Evolutionary conservation across 1,140 invertebrate species (phyloP).

Genomic region (Drosophila simulans): DNA sequence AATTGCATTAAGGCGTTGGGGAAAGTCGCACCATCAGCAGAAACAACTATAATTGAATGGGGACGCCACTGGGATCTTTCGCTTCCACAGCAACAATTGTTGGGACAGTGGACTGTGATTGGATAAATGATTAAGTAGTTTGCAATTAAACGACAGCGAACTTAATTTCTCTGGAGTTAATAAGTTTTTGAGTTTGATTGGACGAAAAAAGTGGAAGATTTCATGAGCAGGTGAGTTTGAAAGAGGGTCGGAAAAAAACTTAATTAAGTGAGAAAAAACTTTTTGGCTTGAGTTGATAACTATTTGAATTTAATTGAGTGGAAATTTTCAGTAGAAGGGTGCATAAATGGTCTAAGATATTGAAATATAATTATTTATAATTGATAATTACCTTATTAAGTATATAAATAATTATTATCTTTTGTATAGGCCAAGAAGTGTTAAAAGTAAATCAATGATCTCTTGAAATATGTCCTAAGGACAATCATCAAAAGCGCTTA

Average conservation of each 20-base stretch:
- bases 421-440: no score
- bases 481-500: no score
- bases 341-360: no score
- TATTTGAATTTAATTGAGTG: no score
- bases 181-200: slow-evolving; percentile 22
- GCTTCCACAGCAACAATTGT: slow-evolving; percentile 18
- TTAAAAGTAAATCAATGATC: no score
- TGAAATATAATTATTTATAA: no score
- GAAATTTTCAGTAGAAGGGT: no score
- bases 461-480: no score
- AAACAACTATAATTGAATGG: slow-evolving; percentile 65
- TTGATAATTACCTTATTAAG: no score
- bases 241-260: background rate
- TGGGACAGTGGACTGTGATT: slow-evolving; percentile 39
- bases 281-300: background rate
- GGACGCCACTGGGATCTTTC: slow-evolving; percentile 1
- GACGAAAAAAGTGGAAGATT: background rate
- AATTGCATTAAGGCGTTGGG: slow-evolving; percentile 51
- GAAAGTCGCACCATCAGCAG: slow-evolving; percentile 41
- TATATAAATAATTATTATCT: no score
- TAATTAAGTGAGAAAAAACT: background rate
- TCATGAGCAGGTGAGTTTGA: background rate
- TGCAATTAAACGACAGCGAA: slow-evolving; percentile 26
- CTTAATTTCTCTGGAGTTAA: slow-evolving; percentile 4
- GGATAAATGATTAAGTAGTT: slow-evolving; percentile 64